A percentile compares a stretch with the other conserved stretches of the same genome.
phyloP scores from a whole-genome alignment of 2,888 invertebrate genomes.

The Eupithecia dodoneata region DNA sequence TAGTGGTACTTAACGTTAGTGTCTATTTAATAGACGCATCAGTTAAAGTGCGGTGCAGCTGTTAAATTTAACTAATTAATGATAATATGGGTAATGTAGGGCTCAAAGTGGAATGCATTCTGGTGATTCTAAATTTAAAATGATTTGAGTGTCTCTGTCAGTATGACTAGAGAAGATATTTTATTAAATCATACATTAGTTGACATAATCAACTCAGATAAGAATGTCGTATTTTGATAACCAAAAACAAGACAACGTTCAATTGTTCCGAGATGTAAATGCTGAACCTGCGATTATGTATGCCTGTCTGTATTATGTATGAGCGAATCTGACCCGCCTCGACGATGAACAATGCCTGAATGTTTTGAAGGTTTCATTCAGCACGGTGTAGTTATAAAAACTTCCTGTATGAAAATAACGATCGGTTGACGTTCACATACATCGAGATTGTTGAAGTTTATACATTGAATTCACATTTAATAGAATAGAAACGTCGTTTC shows the following conservation, averaged over 20 bases:
- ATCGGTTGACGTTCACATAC: slow-evolving; percentile 7
- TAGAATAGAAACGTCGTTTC: neutral
- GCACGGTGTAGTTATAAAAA: slow-evolving; percentile 34
- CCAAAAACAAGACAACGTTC: slow-evolving; percentile 30
- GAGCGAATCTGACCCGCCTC: slow-evolving; percentile 48
- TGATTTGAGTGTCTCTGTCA: neutral
- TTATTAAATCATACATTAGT: neutral
- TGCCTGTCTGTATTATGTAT: slow-evolving; percentile 45
- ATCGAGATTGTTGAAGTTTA: neutral
- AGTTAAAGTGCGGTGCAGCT: slow-evolving; percentile 71
- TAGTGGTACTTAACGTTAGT: slow-evolving; percentile 74
- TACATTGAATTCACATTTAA: neutral
- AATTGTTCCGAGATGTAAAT: slow-evolving; percentile 55
- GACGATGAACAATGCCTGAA: slow-evolving; percentile 57
- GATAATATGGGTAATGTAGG: slow-evolving; percentile 45
- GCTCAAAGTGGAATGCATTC: slow-evolving; percentile 26
- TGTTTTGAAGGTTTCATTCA: slow-evolving; percentile 45
- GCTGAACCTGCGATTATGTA: slow-evolving; percentile 57
- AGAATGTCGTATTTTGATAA: slow-evolving; percentile 5
- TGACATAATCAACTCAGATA: neutral
- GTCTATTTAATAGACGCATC: slow-evolving; percentile 73
- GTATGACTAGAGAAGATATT: neutral
- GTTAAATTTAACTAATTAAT: slow-evolving; percentile 76
- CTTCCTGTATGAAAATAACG: slow-evolving; percentile 26
- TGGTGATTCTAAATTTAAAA: neutral